Evolutionary conservation across 64 coral and sea anemone genomes (phyloP), one percentile per base, ranked within the genome.

Genomic region (Dendronephthya gigantea): DNA sequence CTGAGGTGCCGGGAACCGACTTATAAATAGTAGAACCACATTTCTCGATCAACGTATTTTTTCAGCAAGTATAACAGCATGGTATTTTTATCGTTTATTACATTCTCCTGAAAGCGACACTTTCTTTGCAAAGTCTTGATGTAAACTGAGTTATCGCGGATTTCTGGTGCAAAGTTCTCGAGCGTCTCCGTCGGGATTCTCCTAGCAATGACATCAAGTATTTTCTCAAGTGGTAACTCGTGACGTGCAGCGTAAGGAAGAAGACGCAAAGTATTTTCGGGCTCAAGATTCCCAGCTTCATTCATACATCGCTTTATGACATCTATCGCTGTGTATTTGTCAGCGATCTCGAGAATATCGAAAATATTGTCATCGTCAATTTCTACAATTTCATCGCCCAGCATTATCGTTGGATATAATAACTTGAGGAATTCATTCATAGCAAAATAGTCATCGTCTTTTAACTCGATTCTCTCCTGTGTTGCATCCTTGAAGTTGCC

Each of bases 401-500:
- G 31, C 72, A 79, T 79, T 12, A 35, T 79, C 29, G 32, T 0
- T 39, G 72, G 72, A 19, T 79, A 79, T 12, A 79, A 17, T 19
- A 34, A 19, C 29, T 36, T 79, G 72, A 79, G 27, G 15, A 79
- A 33, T 34, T 39, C 27, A 1, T 36, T 4, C 72, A 79, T 79
- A 9, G 30, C 29, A 17, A 35, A 7, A 79, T 34, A 15, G 11
- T 29, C 36, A 16, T 79, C 36, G 9, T 39, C 72, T 39, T 79
- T 39, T 79, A 79, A 36, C 72, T 79, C 48, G 48, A 85, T 85
- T 33, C 33, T 58, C 5, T 37, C 83, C 35, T 32, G 49, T 56
- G 83, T 35, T 32, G 83, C 62, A 65, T 87, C 85, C 27, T 87
- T 72, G 65, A 74, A 74, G 1, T 48, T 45, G 25, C 58, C 65